Conservation (phyloP, 2,113 vertebrate species). For the Gadus macrocephalus region DNA sequence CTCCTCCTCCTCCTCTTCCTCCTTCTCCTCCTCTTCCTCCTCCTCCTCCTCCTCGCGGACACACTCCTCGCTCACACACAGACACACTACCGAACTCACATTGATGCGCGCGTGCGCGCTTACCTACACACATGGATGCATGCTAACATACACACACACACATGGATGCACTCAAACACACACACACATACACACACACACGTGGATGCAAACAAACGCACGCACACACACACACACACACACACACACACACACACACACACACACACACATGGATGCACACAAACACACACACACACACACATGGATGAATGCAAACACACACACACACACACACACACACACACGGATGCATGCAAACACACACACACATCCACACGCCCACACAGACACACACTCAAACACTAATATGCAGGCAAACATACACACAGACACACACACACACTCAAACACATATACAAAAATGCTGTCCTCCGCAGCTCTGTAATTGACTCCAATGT, state of each 20-base stretch:
- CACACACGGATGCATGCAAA: conserved; percentile 21
- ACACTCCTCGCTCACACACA: conserved; percentile 16
- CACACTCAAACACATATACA: conserved; percentile 28
- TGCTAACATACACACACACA: conserved; percentile 16
- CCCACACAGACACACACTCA: conserved; percentile 18
- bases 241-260: conserved; percentile 26
- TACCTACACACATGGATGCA: too few species aligned
- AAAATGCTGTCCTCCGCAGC: conserved; percentile 25
- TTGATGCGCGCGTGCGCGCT: background rate
- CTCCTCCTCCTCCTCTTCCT: conserved; percentile 29
- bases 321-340: conserved; percentile 9
- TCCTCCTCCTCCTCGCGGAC: conserved; percentile 24
- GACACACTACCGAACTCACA: background rate
- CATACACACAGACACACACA: conserved; percentile 19
- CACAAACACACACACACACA: background rate
- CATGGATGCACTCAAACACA: conserved; percentile 24
- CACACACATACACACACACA: conserved; percentile 8
- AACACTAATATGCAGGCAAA: background rate
- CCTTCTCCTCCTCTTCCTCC: conserved; percentile 27
- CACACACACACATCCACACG: conserved; percentile 24
- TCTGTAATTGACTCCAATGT: conserved; percentile 56
- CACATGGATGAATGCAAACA: background rate
- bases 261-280: conserved; percentile 19
- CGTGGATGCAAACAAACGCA: background rate
- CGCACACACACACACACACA: conserved; percentile 21